Base-by-base conservation (phyloP, 2,113 vertebrate species). In the Turdus rufiventris region DNA sequence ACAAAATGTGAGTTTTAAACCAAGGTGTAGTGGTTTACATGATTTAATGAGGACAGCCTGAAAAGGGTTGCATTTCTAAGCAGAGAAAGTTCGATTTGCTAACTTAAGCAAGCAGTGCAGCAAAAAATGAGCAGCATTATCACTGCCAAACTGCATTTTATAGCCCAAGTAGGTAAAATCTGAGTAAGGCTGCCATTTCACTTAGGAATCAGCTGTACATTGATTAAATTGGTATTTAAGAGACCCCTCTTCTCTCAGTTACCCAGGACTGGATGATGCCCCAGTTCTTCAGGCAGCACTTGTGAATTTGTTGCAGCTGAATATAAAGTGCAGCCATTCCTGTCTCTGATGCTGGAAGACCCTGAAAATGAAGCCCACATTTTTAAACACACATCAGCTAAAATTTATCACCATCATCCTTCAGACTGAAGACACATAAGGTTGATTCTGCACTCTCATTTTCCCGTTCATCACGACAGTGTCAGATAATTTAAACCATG, bases 361-460 rank as follows among this genome's bases (percentile, higher is more conserved):
- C 33, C 82, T 77, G 42, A 33, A 91, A 95, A 25, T 0, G 1
- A 2, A 76, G 21, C 23, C 28, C 33, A 45, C 2, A 45, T 43
- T 66, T 85, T 19, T 54, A 66, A 77, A 82, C 8, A 33, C 5
- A 1, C 12, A 38, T 12, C 23, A 51, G 26, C 33, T 88, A 31
- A 80, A 74, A 74, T 43, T 73, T 58, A 75, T 58, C 83, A 66
- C 31, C 31, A 18, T 4, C 40, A 17, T 4, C 33, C 33, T 86
- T 25, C 1, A 1, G 14, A 57, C 1, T 29, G 21, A 28, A 78
- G 65, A 71, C 29, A 19, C 2, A 6, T 7, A 40, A 31, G 2
- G 18, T 5, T 94, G 65, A 70, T 54, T 63, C 20, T 62, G 14
- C 68, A 31, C 56, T 77, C 12, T 25, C 13, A 92, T 77, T 58